phyloP scores from a whole-genome alignment of 2,113 vertebrate genomes.

The Lagopus leucura region DNA sequence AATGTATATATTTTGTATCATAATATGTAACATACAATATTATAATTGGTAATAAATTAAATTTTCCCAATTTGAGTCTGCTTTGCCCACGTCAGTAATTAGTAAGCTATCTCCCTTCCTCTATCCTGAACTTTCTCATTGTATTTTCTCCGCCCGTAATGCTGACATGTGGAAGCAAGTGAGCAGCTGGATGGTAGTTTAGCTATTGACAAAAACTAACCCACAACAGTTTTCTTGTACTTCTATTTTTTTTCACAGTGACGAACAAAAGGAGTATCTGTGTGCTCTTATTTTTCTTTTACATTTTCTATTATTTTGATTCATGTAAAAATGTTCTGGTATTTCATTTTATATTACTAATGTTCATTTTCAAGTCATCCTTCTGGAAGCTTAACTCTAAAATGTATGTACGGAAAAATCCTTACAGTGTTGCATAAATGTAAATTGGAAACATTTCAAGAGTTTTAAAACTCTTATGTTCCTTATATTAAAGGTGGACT shows the following conservation, averaged over 20 bases:
- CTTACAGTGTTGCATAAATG: neutral
- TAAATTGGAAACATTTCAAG: neutral
- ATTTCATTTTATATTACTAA: neutral
- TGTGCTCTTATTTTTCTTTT: neutral
- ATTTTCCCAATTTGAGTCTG: neutral
- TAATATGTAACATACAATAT: neutral
- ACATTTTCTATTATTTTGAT: neutral
- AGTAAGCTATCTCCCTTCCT: neutral
- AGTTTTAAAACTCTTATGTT: neutral
- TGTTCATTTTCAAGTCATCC: neutral
- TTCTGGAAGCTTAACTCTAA: neutral
- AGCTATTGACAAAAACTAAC: neutral
- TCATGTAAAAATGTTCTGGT: neutral
- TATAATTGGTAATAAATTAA: neutral
- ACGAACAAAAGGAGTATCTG: neutral
- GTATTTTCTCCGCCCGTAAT: fast-evolving
- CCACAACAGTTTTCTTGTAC: neutral
- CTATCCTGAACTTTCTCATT: neutral
- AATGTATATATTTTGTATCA: neutral
- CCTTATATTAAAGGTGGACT: neutral
- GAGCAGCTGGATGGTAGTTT: neutral
- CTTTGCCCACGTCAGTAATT: neutral
- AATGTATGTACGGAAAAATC: neutral
- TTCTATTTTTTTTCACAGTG: neutral
- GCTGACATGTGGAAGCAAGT: neutral